Base-by-base conservation (phyloP, 2,888 invertebrate genomes). In the Chloromyia formosa region DNA sequence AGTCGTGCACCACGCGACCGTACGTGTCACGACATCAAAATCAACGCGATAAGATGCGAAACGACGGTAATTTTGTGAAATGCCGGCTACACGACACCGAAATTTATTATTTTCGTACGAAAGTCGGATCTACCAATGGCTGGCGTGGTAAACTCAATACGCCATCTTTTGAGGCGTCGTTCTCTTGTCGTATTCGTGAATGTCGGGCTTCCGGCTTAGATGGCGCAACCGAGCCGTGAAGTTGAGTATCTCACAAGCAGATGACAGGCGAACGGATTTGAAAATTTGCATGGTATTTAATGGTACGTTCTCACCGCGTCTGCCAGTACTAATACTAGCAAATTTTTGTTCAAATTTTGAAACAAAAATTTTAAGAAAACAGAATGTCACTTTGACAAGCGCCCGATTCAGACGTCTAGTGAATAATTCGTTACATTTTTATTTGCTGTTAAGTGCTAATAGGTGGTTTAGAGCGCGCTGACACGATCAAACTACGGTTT, bases 101-200 rank as follows among this genome's bases (percentile, higher is more conserved):
- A 71, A 56, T 20, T 60, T 69, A 69, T 56, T 56, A 69, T 61
- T 73, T 73, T 61, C 16, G n/a, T 73, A 61, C 61, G 14, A 49
- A 60, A 42, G 61, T 61, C 45, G 49, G 56, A 42, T 40, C 40
- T 54, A 54, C 72, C 27, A 61, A 73, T 73, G 73, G 77, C 77
- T 77, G 78, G 78, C 77, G 78, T 76, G 78, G 77, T 79, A 76
- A 79, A 79, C 79, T 78, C 76, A 78, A 79, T 80, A 81, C 82
- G 82, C 82, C 82, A 82, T 82, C 82, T 82, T 82, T 81, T 81
- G 81, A 81, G 81, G 81, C 81, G 82, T 82, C 81, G 77, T 73
- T 73, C 66, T 54, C 64, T 73, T 49, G 14, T 54, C 54, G 61
- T 77, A 76, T 79, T 78, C 78, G 71, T 78, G 79, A 77, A 75